Evolutionary conservation across 1,140 invertebrate genomes (phyloP).

Genomic region (Ceratosolen fusciceps): DNA sequence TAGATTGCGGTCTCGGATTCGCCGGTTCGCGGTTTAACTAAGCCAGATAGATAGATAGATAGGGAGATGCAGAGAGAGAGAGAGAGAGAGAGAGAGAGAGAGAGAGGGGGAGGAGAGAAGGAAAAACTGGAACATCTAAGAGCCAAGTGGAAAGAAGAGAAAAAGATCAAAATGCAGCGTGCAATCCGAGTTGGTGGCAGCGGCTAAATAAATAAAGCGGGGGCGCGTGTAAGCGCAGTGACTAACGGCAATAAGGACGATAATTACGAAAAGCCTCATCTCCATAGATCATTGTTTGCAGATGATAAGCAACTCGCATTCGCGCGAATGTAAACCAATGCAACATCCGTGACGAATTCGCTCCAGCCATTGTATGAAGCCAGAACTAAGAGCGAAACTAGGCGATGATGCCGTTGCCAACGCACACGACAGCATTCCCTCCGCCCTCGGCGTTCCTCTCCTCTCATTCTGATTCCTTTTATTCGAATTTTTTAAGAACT

Average conservation of each 20-base stretch:
- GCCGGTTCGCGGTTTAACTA: constrained; percentile 8
- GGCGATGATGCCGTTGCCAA: constrained; percentile 11
- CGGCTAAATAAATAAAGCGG: constrained; percentile 25
- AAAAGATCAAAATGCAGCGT: too few species aligned
- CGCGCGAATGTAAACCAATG: constrained; percentile 48
- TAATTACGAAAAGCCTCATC: constrained; percentile 55
- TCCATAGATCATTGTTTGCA: constrained; percentile 52
- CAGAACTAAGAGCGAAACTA: constrained; percentile 1
- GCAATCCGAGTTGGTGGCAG: neutral
- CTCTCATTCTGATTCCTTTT: neutral
- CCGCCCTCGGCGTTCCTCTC: neutral
- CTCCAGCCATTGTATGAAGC: constrained; percentile 22
- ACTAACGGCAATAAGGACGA: constrained; percentile 24
- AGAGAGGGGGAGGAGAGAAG: neutral
- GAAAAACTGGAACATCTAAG: constrained; percentile 41
- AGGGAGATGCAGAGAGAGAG: neutral
- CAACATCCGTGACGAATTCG: constrained; percentile 42
- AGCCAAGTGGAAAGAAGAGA: too few species aligned
- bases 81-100: constrained; percentile 3
- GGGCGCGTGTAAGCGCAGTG: neutral
- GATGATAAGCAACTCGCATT: constrained; percentile 40
- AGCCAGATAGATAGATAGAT: too few species aligned
- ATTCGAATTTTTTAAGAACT: neutral
- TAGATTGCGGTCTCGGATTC: constrained; percentile 6
- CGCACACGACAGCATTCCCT: constrained; percentile 9